phyloP scores from a whole-genome alignment of 2,797 vertebrate species.

The Novumbra hubbsi region DNA sequence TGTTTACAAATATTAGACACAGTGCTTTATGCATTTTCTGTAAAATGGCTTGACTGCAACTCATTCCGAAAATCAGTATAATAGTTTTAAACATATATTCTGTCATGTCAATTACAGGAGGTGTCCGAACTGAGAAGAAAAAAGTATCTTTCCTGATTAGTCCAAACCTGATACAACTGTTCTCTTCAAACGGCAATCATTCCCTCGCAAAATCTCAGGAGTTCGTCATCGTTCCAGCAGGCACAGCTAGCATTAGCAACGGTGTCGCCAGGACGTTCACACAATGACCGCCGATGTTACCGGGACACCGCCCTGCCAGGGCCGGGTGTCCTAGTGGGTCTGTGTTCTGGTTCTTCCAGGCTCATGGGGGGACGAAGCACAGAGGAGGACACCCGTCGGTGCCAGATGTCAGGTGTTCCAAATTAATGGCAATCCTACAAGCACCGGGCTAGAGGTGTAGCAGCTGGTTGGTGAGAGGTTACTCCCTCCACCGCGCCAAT shows the following conservation, averaged over 20 bases:
- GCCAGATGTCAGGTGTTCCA: too few relatives aligned
- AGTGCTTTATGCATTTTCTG: background rate
- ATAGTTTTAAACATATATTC: background rate
- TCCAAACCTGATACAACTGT: background rate
- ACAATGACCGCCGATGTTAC: background rate
- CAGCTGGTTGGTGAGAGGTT: background rate
- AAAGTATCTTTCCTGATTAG: background rate
- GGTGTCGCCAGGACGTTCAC: background rate
- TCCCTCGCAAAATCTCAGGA: background rate
- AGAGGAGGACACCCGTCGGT: too few relatives aligned
- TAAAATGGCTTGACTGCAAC: background rate
- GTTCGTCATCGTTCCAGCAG: background rate
- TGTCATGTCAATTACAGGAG: background rate
- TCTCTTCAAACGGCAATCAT: background rate
- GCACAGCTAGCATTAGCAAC: background rate
- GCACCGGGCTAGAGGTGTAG: background rate
- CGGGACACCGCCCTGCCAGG: background rate
- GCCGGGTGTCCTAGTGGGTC: background rate
- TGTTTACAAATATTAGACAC: constrained; percentile 6
- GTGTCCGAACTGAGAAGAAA: background rate
- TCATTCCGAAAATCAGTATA: background rate
- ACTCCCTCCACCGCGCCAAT: constrained; percentile 46
- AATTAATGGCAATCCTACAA: constrained; percentile 4
- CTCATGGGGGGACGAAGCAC: too few relatives aligned
- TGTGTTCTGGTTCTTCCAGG: background rate